phyloP scores from a whole-genome alignment of 1,140 invertebrate genomes.

The Triops cancriformis region DNA sequence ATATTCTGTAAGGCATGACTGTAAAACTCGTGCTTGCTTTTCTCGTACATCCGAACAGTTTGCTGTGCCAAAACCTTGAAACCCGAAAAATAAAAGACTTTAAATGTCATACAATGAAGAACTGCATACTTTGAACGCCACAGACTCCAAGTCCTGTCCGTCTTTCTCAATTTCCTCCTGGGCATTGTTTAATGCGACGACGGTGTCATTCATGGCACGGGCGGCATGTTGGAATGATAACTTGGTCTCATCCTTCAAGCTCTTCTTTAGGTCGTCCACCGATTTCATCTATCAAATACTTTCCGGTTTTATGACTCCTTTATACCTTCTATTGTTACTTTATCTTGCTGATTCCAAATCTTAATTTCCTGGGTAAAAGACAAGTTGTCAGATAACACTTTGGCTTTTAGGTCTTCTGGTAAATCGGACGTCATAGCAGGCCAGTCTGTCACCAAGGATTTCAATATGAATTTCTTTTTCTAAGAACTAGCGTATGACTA shows the following conservation, averaged over 20 bases:
- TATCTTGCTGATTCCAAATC: background rate
- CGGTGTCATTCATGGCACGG: background rate
- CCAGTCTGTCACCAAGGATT: background rate
- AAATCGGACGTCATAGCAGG: background rate
- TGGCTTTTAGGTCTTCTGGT: background rate
- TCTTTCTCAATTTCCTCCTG: background rate
- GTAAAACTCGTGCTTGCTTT: background rate
- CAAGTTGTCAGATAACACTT: background rate
- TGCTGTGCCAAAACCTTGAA: slow-evolving; percentile 1
- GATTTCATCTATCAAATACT: background rate
- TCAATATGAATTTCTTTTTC: background rate
- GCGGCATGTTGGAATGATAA: background rate
- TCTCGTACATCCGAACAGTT: background rate
- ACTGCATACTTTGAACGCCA: background rate
- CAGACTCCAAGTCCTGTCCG: background rate
- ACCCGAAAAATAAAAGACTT: background rate
- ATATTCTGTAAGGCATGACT: background rate
- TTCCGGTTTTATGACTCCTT: background rate
- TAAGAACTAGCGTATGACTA: background rate
- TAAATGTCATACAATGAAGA: background rate
- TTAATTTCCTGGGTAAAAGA: background rate
- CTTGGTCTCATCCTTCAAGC: background rate
- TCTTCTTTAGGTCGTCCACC: background rate
- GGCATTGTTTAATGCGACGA: background rate
- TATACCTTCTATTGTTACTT: background rate